Conservation (phyloP, 2,113 vertebrate genomes). For the Sterrhoptilus dennistouni region DNA sequence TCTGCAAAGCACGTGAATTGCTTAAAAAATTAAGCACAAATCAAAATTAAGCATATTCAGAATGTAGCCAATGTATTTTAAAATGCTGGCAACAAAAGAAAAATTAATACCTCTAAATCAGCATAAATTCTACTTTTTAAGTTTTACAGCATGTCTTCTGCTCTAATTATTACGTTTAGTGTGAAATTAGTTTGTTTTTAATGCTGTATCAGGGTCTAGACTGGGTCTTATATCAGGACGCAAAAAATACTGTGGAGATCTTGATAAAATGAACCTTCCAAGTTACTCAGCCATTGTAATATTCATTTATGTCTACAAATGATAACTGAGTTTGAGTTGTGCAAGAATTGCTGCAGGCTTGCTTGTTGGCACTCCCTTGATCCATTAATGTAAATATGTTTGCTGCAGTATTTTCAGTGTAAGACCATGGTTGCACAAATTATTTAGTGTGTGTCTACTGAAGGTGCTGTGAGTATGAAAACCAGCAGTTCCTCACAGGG, state of each 20-base stretch:
- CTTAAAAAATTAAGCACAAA: not conserved
- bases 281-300: not conserved
- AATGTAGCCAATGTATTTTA: not conserved
- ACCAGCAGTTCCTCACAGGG: not conserved
- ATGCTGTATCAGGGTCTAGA: not conserved
- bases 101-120: not conserved
- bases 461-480: fast-evolving
- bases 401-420: not conserved
- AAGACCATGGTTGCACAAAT: not conserved
- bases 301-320: not conserved
- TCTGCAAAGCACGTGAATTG: not conserved
- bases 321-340: not conserved
- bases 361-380: not conserved
- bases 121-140: not conserved
- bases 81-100: not conserved
- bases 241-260: not conserved
- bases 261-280: not conserved
- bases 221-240: not conserved
- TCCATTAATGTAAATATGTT: not conserved
- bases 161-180: not conserved
- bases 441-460: not conserved
- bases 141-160: not conserved
- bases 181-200: not conserved
- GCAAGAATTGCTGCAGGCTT: not conserved
- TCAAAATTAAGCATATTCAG: not conserved